Evolutionary conservation across 2,888 invertebrate species (phyloP).

Genomic region (Xylota segnis): DNA sequence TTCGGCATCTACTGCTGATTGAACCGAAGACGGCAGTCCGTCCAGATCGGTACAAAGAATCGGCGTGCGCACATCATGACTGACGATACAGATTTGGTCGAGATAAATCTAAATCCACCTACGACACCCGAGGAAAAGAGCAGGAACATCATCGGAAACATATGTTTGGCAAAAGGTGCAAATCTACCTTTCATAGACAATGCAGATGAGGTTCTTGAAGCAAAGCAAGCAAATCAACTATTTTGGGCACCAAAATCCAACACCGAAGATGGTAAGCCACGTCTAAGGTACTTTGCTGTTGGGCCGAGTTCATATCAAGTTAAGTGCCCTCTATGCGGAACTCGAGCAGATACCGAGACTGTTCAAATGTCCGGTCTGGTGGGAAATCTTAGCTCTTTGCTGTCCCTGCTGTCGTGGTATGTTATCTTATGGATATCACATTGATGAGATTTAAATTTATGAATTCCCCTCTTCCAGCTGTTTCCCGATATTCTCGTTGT

Average conservation of each 20-base stretch:
- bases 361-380: conserved; percentile 80
- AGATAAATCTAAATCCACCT: conserved; percentile 78
- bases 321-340: conserved; percentile 81
- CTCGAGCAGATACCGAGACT: conserved; percentile 80
- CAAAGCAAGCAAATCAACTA: conserved; percentile 46
- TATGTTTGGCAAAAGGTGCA: conserved; percentile 56
- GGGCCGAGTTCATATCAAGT: conserved; percentile 81
- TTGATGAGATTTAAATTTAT: background rate
- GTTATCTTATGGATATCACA: conserved; percentile 35
- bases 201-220: conserved; percentile 55
- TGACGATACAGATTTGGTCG: conserved; percentile 79
- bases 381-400: conserved; percentile 80
- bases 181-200: conserved; percentile 68
- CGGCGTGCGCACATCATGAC: conserved; percentile 76
- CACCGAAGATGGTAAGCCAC: conserved; percentile 79
- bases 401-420: conserved; percentile 81
- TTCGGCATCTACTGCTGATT: conserved; percentile 9
- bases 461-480: conserved; percentile 79
- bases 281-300: conserved; percentile 81
- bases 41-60: conserved; percentile 55
- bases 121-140: conserved; percentile 75
- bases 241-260: conserved; percentile 62
- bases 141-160: conserved; percentile 68
- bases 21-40: conserved; percentile 40
- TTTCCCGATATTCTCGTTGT: conserved; percentile 82